Base-by-base conservation (phyloP, 2,888 invertebrate species). In the Petrolisthes manimaculis region DNA sequence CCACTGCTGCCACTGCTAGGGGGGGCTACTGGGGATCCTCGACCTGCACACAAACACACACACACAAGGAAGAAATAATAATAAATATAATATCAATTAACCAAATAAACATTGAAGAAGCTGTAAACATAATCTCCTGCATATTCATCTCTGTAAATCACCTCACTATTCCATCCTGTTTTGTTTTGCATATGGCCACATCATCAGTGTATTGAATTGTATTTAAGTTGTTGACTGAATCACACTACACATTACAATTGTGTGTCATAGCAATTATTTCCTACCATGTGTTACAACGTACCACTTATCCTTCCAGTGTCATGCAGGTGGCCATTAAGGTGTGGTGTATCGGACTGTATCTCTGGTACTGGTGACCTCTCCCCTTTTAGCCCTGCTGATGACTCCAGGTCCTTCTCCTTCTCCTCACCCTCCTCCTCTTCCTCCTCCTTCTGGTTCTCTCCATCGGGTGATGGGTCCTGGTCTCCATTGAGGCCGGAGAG, bases 1-100 rank as follows among this genome's bases (percentile, higher is more conserved):
- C 97, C 97, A 90, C 97, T 97, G 90, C 89, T 89, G 81, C 89
- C 93, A 61, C 92, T 91, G 81, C 95, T 95, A 91, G 95, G 96
- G 91, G 95, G 96, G 91, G 93, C 94, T 93, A 95, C 95, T 92
- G 95, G 96, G 91, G 92, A 93, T 91, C 92, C 91, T 82, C 86
- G n/a, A 74, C 90, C 83, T 86, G 56, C 3, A 71, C 21, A 71
- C n/a, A 14, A 12, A 18, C 5, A 84, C 55, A 37, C 37, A 37
- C 37, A 37, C 37, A 37, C 37, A 37, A 37, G 37, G 37, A 37
- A 37, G 37, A 37, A 37, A 37, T 37, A 37, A 37, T 37, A 37
- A 37, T 37, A 1, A 1, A 78, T 21, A 21, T 77, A 78, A 51
- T n/a, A 18, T 21, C 53, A 78, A 37, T 8, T 37, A 37, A 37